A percentile compares a stretch with the other conserved stretches of the same genome.
Conservation (phyloP, 2,113 vertebrate genomes). For the Gracilinanus agilis region DNA sequence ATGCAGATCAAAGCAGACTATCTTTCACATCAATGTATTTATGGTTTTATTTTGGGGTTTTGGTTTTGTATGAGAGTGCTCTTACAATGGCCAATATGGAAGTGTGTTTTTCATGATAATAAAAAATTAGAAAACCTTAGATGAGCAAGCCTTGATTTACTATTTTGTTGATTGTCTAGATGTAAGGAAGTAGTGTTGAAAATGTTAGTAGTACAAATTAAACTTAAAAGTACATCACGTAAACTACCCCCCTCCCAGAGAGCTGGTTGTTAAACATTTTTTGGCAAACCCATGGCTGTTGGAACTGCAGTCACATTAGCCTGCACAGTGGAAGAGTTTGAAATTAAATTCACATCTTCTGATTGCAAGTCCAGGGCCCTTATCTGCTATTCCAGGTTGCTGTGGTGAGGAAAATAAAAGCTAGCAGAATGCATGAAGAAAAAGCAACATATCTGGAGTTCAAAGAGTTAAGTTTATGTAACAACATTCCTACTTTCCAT, state of each 20-base stretch:
- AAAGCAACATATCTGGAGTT: not conserved
- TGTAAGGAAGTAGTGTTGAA: no score
- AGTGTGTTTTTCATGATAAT: no score
- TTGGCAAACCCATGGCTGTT: not conserved
- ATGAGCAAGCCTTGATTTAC: not conserved
- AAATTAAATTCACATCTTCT: not conserved
- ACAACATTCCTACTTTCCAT: not conserved
- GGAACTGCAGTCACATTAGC: not conserved
- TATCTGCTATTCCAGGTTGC: not conserved
- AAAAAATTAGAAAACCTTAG: not conserved
- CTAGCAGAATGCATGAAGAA: not conserved
- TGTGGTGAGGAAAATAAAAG: not conserved
- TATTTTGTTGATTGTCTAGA: not conserved
- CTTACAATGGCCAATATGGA: no score
- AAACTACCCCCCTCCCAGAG: not conserved
- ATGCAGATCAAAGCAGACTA: no score
- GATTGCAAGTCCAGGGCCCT: not conserved
- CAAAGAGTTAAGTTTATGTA: not conserved
- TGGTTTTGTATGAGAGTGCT: no score
- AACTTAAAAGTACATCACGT: not conserved
- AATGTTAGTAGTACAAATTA: not conserved
- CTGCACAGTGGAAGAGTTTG: not conserved
- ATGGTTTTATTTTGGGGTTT: no score
- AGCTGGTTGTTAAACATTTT: not conserved
- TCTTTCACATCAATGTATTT: no score